phyloP scores from a whole-genome alignment of 2,888 invertebrate species.

The Agonum fuliginosum region DNA sequence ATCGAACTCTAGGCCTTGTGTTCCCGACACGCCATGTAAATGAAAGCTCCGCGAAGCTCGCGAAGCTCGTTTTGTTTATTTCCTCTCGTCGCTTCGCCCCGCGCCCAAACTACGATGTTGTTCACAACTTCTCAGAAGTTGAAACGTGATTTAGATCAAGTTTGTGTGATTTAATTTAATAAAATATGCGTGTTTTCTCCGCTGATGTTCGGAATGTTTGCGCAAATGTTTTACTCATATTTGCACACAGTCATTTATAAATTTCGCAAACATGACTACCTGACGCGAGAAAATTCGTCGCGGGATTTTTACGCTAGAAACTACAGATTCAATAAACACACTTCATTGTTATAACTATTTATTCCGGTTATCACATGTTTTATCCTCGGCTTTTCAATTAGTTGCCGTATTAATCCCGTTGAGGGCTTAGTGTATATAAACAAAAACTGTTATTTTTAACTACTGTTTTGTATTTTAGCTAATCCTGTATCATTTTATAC shows the following conservation, averaged over 20 bases:
- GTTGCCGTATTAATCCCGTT: no score
- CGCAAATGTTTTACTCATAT: slow-evolving; percentile 14
- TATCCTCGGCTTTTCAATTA: no score
- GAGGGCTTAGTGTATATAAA: no score
- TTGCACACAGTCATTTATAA: not conserved
- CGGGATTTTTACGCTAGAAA: not conserved
- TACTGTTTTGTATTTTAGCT: no score
- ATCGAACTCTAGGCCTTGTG: slow-evolving; percentile 12
- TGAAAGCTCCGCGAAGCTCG: not conserved
- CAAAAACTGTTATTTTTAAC: no score
- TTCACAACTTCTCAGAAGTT: slow-evolving; percentile 11
- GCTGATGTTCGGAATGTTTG: not conserved
- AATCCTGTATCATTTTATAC: no score
- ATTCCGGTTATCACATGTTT: no score
- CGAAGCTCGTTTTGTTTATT: slow-evolving; percentile 17
- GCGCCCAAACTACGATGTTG: not conserved
- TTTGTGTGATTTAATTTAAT: slow-evolving; percentile 29
- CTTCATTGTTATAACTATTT: no score
- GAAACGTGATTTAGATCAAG: slow-evolving; percentile 3
- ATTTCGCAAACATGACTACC: not conserved
- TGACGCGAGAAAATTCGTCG: not conserved
- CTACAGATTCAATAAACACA: no score
- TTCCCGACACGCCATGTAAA: slow-evolving; percentile 16
- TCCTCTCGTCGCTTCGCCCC: not conserved
- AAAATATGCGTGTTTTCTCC: slow-evolving; percentile 31